Conservation (phyloP, 2,888 invertebrate genomes). For the Drosophila lutescens region DNA sequence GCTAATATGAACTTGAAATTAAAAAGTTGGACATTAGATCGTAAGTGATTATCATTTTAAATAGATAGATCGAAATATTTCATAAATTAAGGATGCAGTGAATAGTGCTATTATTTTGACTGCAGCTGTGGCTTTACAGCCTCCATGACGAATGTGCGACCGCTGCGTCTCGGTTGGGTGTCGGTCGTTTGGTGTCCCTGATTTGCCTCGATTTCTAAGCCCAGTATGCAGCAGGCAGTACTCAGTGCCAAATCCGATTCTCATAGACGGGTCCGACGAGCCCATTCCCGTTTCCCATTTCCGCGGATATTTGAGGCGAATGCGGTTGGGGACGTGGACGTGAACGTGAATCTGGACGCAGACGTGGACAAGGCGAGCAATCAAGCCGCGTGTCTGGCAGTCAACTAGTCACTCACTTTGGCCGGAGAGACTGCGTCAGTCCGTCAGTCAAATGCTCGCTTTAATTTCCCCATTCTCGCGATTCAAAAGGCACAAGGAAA, state of each 20-base stretch:
- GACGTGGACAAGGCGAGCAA: constrained; percentile 56
- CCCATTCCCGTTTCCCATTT: constrained; percentile 40
- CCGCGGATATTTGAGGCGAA: constrained; percentile 26
- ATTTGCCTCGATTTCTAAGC: constrained; percentile 49
- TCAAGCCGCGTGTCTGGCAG: constrained; percentile 57
- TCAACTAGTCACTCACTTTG: constrained; percentile 50
- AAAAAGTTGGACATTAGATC: too few species aligned
- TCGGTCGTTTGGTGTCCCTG: constrained; percentile 26
- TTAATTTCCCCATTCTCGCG: constrained; percentile 63
- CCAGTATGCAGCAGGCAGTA: constrained; percentile 6
- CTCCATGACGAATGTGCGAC: constrained; percentile 57
- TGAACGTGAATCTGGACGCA: constrained; percentile 9
- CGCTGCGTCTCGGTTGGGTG: constrained; percentile 49
- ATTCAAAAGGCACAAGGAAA: constrained; percentile 45
- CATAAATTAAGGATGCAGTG: too few species aligned
- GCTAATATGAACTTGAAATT: too few species aligned
- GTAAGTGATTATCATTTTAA: too few species aligned
- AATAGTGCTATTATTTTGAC: constrained; percentile 23
- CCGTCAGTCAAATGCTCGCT: constrained; percentile 65
- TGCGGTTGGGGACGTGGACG: constrained; percentile 34
- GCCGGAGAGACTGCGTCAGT: constrained; percentile 47
- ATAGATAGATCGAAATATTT: too few species aligned
- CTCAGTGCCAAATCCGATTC: constrained; percentile 14
- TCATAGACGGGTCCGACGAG: constrained; percentile 17
- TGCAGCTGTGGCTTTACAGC: constrained; percentile 10